Base-by-base conservation (phyloP, 1,140 invertebrate genomes). In the Parasteatoda tepidariorum region DNA sequence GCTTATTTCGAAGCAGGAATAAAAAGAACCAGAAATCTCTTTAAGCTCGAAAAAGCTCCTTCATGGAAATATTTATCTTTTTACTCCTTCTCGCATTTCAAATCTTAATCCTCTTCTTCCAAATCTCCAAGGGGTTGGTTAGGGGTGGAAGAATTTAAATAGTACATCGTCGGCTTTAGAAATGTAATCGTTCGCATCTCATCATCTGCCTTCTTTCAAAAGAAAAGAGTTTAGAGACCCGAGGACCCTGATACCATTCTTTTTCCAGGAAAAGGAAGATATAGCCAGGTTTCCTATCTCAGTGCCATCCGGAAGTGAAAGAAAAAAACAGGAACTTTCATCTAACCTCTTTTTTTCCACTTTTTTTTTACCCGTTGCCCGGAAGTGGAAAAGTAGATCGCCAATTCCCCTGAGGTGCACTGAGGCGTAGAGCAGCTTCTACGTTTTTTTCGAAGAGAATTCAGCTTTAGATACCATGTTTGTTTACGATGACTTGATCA, bases 341-440 rank as follows among this genome's bases (percentile, higher is more conserved):
- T 48, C 38, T 22, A 24, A 18, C 24, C 57, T 22, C n/a, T 59
- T 59, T 59, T 59, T 59, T 59, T 9, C 55, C 18, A 26, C 24
- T 59, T 59, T 59, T 48, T 48, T 48, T 9, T 7, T 59, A 13
- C 30, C 30, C 31, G n/a, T 33, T 33, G 64, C 64, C 64, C 64
- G 64, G 64, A 66, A 66, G 64, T 66, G 64, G 64, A 33, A 66
- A 66, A 66, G 64, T 66, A 66, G 64, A 66, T 66, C 64, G 64
- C 64, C 64, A 24, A 66, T 66, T 11, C 64, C 64, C 64, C 9
- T 28, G 64, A 66, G 64, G 26, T 15, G n/a, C 2, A 48, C n/a
- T 24, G 9, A 22, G 57, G 57, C 57, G 24, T 22, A 22, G 57
- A 59, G 57, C 24, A n/a, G 57, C n/a, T 59, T 59, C 38, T 13